phyloP scores from a whole-genome alignment of 2,113 vertebrate genomes.

The Chaenocephalus aceratus region DNA sequence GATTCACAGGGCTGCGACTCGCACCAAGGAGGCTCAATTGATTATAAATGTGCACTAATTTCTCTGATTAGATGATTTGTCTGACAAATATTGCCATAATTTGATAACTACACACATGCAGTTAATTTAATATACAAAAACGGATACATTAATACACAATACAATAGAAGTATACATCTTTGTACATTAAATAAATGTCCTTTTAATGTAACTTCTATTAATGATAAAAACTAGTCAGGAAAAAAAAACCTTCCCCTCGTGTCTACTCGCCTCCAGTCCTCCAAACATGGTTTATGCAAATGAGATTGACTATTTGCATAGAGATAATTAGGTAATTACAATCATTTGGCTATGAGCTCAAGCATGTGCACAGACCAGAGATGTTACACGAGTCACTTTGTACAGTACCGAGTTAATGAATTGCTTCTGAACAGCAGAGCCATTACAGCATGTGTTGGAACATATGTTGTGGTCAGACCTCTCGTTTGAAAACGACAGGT shows the following conservation, averaged over 20 bases:
- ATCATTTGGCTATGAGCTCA: slow-evolving; percentile 90
- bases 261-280: slow-evolving; percentile 68
- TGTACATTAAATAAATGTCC: neutral
- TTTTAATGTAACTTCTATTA: slow-evolving; percentile 18
- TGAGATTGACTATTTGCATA: slow-evolving; percentile 89
- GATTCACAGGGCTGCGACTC: slow-evolving; percentile 27
- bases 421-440: slow-evolving; percentile 61
- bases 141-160: neutral
- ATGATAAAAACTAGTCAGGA: slow-evolving; percentile 27
- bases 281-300: slow-evolving; percentile 79
- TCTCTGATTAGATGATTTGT: slow-evolving; percentile 45
- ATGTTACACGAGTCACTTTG: slow-evolving; percentile 79
- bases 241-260: slow-evolving; percentile 42
- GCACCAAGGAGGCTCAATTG: slow-evolving; percentile 56
- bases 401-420: slow-evolving; percentile 81
- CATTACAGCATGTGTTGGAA: slow-evolving; percentile 72
- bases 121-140: neutral
- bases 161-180: neutral
- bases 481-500: slow-evolving; percentile 68
- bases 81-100: slow-evolving; percentile 12
- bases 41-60: slow-evolving; percentile 54
- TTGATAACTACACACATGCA: slow-evolving; percentile 19
- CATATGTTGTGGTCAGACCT: slow-evolving; percentile 79
- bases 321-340: slow-evolving; percentile 93
- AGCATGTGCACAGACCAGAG: slow-evolving; percentile 86